Base-by-base conservation (phyloP, 2,888 invertebrate species). In the Petrolisthes manimaculis region DNA sequence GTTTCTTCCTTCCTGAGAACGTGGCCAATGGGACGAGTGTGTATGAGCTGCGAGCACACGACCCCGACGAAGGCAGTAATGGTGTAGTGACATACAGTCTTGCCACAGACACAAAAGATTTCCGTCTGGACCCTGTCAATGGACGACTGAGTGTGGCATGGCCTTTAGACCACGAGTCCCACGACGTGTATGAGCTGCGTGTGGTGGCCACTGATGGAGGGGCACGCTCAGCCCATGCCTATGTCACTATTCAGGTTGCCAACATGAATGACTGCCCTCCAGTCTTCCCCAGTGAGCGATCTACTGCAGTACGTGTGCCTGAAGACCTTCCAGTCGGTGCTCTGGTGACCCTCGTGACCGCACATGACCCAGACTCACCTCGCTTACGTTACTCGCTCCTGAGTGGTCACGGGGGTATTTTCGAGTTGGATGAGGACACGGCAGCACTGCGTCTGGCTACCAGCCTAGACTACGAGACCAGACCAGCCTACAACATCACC, bases 251-350 rank as follows among this genome's bases (percentile, higher is more conserved):
- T 78, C 95, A 95, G 69, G 95, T 97, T 8, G 96, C 97, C 92
- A 98, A 99, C 93, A 96, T 97, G 83, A 98, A 98, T 93, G 98
- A 97, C 93, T 97, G 96, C 93, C 94, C 96, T 3, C 98, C 98
- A 0, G 95, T 94, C 90, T 98, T 98, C 93, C 94, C 96, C 86
- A 75, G 77, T 18, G 82, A 67, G 24, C 54, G 86, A 21, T 95
- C 96, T 54, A 94, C 97, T 14, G 91, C 92, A 18, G 97, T 97
- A 69, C 96, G 97, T 92, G 95, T 97, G 51, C 95, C 97, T 5
- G 98, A 99, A 93, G 98, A 98, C 93, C 95, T 98, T 84, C 98
- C 98, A 0, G 94, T 95, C 3, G 97, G 98, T 90, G 96, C 97
- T 88, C 96, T 97, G 2, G 96, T 98, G 2, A 97, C 97, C 1